Evolutionary conservation across 2,113 vertebrate genomes (phyloP), one percentile per base, ranked within the genome.

Genomic region (Thinocorus orbignyianus): DNA sequence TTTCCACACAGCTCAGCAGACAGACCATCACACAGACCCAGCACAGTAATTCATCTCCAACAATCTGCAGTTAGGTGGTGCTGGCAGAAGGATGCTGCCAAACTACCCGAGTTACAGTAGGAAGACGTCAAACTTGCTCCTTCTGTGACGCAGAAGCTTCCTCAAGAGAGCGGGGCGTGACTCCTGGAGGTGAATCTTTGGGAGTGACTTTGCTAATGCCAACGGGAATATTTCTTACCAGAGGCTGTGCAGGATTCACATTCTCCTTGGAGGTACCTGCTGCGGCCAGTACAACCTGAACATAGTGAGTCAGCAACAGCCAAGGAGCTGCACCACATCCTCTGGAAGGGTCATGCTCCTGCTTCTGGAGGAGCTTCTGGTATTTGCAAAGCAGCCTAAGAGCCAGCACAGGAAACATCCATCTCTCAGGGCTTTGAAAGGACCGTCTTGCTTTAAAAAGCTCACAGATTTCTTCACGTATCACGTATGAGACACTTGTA

Each of bases 21-120:
- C 49, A 2, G 20, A 8, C 18, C 35, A 13, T 15, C 3, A 4
- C 42, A 11, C 3, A 0, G 7, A 33, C n/a, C 39, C 6, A 1
- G 9, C n/a, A 44, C 28, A 58, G 48, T 41, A 48, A 49, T 5
- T 6, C 0, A 1, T 73, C 39, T 28, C 1, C 48, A 19, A 8
- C 18, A 8, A 41, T 10, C 54, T 8, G 39, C 66, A 22, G 4
- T 24, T 30, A 17, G 17, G 37, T 57, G 68, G 49, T 22, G 42
- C 49, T 64, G 73, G 37, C 55, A n/a, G 31, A 31, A 69, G 13
- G 60, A 30, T 26, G 20, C 37, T 85, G 49, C 39, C 2, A 0
- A 58, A 31, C 1, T 3, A 90, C 69, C 49, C 1, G 3, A 52
- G 22, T 44, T 20, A 41, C 0, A 0, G 49, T 6, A 64, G 49